Evolutionary conservation across 92 coral and sea anemone genomes (phyloP).

Genomic region (Phymanthus crucifer): DNA sequence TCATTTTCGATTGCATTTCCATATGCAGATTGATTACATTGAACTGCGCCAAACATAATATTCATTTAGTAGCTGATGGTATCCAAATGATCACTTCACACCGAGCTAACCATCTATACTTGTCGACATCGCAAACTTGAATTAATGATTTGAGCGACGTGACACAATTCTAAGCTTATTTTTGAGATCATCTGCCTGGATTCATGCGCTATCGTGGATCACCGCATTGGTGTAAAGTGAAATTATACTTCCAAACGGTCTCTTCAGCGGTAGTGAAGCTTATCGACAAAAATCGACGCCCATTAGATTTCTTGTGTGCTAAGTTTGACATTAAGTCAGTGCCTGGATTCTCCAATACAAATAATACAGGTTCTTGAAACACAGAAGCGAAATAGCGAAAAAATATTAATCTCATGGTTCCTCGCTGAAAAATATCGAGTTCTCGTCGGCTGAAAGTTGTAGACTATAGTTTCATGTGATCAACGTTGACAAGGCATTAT

Average conservation of each 20-base stretch:
- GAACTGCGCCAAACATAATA: neutral
- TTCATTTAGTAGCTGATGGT: neutral
- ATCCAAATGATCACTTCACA: neutral
- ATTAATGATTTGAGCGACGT: neutral
- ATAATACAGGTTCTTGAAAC: neutral
- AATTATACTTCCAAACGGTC: neutral
- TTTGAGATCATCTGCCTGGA: neutral
- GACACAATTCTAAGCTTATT: neutral
- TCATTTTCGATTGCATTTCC: neutral
- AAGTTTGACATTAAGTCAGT: neutral
- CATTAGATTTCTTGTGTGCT: neutral
- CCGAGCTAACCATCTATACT: neutral
- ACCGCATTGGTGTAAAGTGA: neutral
- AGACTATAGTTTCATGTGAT: neutral
- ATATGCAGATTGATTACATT: neutral
- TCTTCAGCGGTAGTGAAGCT: neutral
- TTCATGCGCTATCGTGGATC: neutral
- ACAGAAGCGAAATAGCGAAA: neutral
- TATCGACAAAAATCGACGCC: slow-evolving; percentile 2
- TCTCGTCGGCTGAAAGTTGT: neutral
- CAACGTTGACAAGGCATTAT: neutral
- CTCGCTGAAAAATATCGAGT: neutral
- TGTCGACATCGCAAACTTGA: neutral
- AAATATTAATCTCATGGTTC: neutral
- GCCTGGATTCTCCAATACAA: neutral